phyloP scores from a whole-genome alignment of 2,888 invertebrate species.

The Furcula furcula region DNA sequence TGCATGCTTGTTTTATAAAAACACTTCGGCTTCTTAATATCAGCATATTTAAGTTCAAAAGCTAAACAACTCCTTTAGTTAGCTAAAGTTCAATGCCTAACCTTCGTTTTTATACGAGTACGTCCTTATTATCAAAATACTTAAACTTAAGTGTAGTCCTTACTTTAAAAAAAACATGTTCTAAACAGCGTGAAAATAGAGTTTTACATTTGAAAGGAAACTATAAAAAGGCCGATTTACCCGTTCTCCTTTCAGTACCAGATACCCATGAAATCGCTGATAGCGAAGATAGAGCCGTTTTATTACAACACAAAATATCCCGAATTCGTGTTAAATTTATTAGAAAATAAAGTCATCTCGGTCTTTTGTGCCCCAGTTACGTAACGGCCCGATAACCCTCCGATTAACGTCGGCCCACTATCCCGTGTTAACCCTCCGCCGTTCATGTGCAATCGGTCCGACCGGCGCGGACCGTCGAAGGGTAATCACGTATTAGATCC shows the following conservation, averaged over 20 bases:
- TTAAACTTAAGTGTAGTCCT: too few relatives aligned
- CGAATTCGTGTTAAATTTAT: conserved; percentile 37
- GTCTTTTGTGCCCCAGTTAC: conserved; percentile 37
- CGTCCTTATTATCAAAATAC: too few relatives aligned
- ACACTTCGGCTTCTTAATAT: too few relatives aligned
- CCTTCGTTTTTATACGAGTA: too few relatives aligned
- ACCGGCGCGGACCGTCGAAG: conserved; percentile 36
- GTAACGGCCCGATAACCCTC: conserved; percentile 17
- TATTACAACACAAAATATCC: conserved; percentile 8
- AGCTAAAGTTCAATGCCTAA: too few relatives aligned
- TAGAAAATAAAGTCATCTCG: conserved; percentile 40
- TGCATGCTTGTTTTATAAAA: too few relatives aligned
- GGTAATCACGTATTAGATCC: conserved; percentile 40
- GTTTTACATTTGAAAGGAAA: too few relatives aligned
- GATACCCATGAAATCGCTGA: neutral
- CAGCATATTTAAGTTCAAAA: too few relatives aligned
- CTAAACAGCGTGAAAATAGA: too few relatives aligned
- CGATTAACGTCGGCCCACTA: conserved; percentile 31
- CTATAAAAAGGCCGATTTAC: too few relatives aligned
- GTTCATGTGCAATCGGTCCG: conserved; percentile 40
- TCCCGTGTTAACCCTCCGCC: conserved; percentile 25
- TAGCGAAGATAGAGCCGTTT: neutral
- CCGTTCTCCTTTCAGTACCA: neutral
- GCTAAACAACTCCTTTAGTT: too few relatives aligned
- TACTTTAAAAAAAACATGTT: too few relatives aligned